Evolutionary conservation across 2,888 invertebrate genomes (phyloP), one percentile per base, ranked within the genome.

Genomic region (Cantharis rustica): DNA sequence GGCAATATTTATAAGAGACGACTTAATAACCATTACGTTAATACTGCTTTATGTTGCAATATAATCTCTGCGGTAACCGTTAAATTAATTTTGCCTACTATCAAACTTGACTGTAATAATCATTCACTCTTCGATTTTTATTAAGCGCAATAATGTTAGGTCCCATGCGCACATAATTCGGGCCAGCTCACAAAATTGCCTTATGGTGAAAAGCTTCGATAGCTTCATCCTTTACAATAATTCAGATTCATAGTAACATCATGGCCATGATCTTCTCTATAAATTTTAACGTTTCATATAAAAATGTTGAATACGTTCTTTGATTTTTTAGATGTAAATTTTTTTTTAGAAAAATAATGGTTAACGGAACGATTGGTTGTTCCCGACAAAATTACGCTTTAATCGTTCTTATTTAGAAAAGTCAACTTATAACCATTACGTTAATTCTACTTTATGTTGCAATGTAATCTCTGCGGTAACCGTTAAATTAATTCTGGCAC

Each of bases 11-110:
- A 75, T 68, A 71, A 75, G 71, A 27, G 68, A 64, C 68, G 70
- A 71, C 71, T 75, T 75, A 75, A 71, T 75, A 75, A 68, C 71
- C 68, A 75, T 75, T 71, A 75, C 75, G 61, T 64, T 75, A 71
- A 71, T 75, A 70, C 70, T 62, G 69, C 73, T 74, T 74, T 64
- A 74, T 74, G 69, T 20, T 64, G 61, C 31, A 61, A 71, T 71
- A 71, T 71, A 71, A 69, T 68, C 61, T 68, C 64, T 72, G 68
- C 61, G 73, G 61, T 62, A 47, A 64, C 64, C 9, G 20, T 17
- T 20, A 31, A 31, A 31, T 31, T 31, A 31, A 31, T 31, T 31
- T 31, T 31, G 31, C 13, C 31, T 13, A 31, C 31, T 31, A 31
- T 31, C 31, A n/a, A 31, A 31, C 31, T 31, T 31, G 31, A 31